These are phyloP conservation scores for Datnioides undecimradiatus DNA, from an alignment of 2,113 vertebrate species.

Conservation along the genomic window DNA sequence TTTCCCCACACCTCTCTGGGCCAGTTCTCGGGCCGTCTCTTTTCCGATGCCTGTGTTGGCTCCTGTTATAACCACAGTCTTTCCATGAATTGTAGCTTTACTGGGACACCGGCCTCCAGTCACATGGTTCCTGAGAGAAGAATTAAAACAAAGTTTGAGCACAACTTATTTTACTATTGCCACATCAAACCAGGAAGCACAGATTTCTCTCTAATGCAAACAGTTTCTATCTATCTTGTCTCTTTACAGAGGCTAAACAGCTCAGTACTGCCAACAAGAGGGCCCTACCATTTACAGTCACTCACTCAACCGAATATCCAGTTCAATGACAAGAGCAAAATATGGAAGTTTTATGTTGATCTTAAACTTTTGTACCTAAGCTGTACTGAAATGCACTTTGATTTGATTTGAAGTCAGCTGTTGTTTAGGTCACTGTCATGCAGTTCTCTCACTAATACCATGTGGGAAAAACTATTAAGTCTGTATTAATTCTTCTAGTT, in stretches of 20 bases:
- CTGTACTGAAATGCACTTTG: not conserved
- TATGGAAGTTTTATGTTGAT: not conserved
- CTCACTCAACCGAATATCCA: not conserved
- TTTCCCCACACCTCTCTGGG: conserved; percentile 76
- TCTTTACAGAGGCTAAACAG: not conserved
- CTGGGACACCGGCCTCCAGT: conserved; percentile 87
- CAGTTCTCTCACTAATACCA: not conserved
- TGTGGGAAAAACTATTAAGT: not conserved
- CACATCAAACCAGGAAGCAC: not conserved
- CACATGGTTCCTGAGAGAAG: conserved; percentile 80
- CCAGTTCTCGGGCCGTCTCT: conserved; percentile 87
- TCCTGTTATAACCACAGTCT: conserved; percentile 90
- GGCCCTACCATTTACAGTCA: not conserved
- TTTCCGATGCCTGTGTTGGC: conserved; percentile 91
- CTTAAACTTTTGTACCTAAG: not conserved
- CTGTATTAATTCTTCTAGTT: too few species aligned
- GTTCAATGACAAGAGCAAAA: not conserved
- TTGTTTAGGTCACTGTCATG: not conserved
- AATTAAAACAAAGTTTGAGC: conserved; percentile 11
- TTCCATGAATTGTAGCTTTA: conserved; percentile 85
- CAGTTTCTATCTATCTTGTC: not conserved
- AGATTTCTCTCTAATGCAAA: not conserved
- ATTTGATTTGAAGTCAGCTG: not conserved
- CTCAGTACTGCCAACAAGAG: not conserved
- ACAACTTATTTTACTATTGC: not conserved